These are phyloP conservation scores for Ecliptopera silaceata DNA, from an alignment of 2,888 invertebrate species.

Conservation along the genomic window DNA sequence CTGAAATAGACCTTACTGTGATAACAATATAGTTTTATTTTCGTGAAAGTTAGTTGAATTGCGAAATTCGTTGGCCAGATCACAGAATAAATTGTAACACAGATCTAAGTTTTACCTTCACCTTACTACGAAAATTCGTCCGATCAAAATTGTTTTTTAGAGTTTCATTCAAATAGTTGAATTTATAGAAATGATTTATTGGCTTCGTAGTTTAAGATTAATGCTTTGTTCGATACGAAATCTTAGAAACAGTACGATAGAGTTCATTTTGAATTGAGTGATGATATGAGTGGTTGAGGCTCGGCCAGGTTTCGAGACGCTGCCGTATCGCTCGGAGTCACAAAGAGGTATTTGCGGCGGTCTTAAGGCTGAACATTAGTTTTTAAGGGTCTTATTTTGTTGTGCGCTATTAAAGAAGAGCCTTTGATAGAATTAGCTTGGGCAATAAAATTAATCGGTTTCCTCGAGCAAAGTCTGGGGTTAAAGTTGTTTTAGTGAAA, in stretches of 20 bases:
- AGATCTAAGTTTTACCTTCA: not conserved
- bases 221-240: not conserved
- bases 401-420: conserved; percentile 75
- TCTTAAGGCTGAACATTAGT: conserved; percentile 81
- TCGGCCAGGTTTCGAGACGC: conserved; percentile 44
- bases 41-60: conserved; percentile 27
- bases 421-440: conserved; percentile 79
- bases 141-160: too few relatives aligned
- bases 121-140: not conserved
- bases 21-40: conserved; percentile 39
- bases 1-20: conserved; percentile 34
- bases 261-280: conserved; percentile 2
- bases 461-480: conserved; percentile 44
- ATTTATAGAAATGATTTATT: too few relatives aligned
- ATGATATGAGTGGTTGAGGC: not conserved
- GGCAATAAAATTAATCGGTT: conserved; percentile 77
- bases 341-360: conserved; percentile 82
- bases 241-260: not conserved
- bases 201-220: too few relatives aligned
- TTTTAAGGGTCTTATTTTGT: conserved; percentile 82
- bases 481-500: conserved; percentile 35
- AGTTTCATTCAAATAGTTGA: too few relatives aligned
- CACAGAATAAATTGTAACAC: conserved; percentile 10
- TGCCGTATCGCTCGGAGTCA: conserved; percentile 69
- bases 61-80: conserved; percentile 69